phyloP scores from a whole-genome alignment of 2,888 invertebrate species.

The Marronus borbonicus region DNA sequence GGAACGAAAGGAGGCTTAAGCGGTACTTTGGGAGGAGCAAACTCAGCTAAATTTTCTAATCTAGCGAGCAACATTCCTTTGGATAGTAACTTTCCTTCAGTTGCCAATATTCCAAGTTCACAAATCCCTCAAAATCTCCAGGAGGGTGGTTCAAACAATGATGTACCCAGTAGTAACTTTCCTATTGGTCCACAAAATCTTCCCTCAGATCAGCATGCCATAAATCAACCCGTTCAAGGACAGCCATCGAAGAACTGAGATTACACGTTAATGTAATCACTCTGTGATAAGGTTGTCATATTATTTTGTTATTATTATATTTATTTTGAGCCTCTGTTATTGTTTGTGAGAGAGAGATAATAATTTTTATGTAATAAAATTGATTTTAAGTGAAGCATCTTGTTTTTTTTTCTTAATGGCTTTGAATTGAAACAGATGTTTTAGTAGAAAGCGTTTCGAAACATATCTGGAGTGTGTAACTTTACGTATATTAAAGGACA shows the following conservation, averaged over 20 bases:
- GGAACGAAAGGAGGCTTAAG: constrained; percentile 10
- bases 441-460: constrained; percentile 3
- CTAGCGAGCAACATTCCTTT: not conserved
- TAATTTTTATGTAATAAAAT: constrained; percentile 4
- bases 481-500: too few relatives aligned
- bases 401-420: not conserved
- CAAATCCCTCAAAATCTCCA: not conserved
- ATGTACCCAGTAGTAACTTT: not conserved
- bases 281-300: constrained; percentile 43
- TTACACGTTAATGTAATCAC: constrained; percentile 11
- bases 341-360: not conserved
- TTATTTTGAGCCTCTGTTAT: constrained; percentile 25
- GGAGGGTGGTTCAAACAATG: not conserved
- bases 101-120: not conserved
- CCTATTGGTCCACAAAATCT: not conserved
- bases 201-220: constrained; percentile 2
- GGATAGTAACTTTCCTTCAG: not conserved
- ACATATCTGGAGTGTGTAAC: not conserved
- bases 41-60: not conserved
- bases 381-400: not conserved
- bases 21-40: not conserved
- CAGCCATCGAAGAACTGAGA: constrained; percentile 28
- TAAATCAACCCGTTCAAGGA: constrained; percentile 24
- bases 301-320: constrained; percentile 29
- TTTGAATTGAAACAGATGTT: not conserved